phyloP scores from a whole-genome alignment of 1,140 invertebrate genomes.

The Zaprionus inermis region DNA sequence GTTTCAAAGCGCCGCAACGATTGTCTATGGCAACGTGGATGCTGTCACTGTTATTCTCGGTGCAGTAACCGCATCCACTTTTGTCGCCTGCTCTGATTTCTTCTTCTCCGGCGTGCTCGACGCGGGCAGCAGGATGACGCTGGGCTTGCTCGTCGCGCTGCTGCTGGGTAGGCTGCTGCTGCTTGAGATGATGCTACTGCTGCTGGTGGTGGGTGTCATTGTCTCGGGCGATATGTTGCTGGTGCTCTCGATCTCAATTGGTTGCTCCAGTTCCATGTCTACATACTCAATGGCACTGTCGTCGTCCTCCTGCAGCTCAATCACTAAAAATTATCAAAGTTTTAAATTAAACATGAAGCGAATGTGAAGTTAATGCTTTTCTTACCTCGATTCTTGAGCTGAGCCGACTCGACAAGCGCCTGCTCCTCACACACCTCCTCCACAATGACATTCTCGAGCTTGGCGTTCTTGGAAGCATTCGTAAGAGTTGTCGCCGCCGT shows the following conservation, averaged over 20 bases:
- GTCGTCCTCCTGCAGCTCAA: conserved; percentile 73
- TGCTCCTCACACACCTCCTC: conserved; percentile 55
- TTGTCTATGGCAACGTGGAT: conserved; percentile 43
- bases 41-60: conserved; percentile 19
- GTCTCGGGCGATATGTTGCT: conserved; percentile 62
- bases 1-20: background rate
- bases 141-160: conserved; percentile 4
- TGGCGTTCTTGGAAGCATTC: conserved; percentile 44
- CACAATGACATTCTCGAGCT: conserved; percentile 70
- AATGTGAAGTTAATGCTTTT: no score
- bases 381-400: conserved; percentile 67
- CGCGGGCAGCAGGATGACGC: background rate
- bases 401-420: conserved; percentile 21
- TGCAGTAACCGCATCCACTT: background rate
- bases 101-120: conserved; percentile 12
- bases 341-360: background rate
- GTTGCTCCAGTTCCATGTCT: conserved; percentile 76
- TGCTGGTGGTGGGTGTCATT: conserved; percentile 14
- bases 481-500: conserved; percentile 19
- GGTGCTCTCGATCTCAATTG: conserved; percentile 71
- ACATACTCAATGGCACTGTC: conserved; percentile 80
- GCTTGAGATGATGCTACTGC: conserved; percentile 1
- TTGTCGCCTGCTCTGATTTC: conserved; percentile 12
- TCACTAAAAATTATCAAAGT: conserved; percentile 41
- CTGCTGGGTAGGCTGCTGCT: background rate